Base-by-base conservation (phyloP, 37 sponge, comb jelly and placozoan species). In the Mnemiopsis leidyi region DNA sequence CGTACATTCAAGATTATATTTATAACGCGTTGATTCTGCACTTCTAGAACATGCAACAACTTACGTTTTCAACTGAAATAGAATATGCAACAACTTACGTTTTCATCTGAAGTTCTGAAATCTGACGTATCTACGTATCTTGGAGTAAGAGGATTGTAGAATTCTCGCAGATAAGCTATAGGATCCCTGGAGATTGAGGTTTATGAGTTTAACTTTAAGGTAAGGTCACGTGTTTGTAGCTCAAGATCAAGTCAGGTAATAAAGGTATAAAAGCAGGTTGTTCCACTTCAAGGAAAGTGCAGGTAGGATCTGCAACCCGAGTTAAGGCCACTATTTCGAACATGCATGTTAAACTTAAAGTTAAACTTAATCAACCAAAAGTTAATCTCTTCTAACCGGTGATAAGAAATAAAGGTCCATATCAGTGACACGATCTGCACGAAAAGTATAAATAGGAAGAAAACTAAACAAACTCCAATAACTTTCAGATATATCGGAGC, bases 51-150 rank as follows among this genome's bases (percentile, higher is more conserved):
- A n/a, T n/a, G n/a, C n/a, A n/a, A n/a, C n/a, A n/a, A n/a, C n/a
- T n/a, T n/a, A n/a, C 28, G 21, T 36, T 36, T 36, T 79, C 23
- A 9, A 7, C 21, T 32, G 3, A 71, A 71, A 71, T 28, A 71
- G 3, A 71, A 71, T 23, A 71, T 29, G n/a, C 5, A 20, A 79
- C 1, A 39, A n/a, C 61, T 40, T 29, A 85, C 90, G 3, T 85
- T 13, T 23, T 38, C 40, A 2, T 85, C 90, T 36, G 90, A 38
- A n/a, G 90, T 32, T 85, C 90, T 85, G 48, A 40, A 85, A 5
- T 38, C 90, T 85, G 90, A 85, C 23, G 90, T 85, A 25, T 85
- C 90, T 13, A 85, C 38, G 90, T 85, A 39, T 16, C 90, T 39
- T 0, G 90, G 90, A 9, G 90, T 85, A 23, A 23, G 23, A 25